These are phyloP conservation scores for Dissostichus mawsoni DNA, from an alignment of 2,113 vertebrate genomes.

Conservation along the genomic window DNA sequence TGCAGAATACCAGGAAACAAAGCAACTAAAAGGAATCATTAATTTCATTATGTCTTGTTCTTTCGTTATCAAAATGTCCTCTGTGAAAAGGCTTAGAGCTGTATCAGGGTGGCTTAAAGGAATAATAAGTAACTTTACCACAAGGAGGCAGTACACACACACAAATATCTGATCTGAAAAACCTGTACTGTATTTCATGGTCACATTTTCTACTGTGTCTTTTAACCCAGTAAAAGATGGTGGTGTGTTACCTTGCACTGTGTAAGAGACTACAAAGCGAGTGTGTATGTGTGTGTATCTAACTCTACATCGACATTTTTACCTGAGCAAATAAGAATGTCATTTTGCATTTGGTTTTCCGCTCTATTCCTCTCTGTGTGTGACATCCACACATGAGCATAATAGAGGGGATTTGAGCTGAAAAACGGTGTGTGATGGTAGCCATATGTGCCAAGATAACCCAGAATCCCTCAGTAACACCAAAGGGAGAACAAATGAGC, in stretches of 20 bases:
- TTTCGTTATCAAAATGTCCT: too few species aligned
- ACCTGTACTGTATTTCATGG: background rate
- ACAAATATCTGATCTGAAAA: slow-evolving; percentile 5
- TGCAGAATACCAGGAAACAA: too few species aligned
- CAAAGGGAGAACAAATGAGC: slow-evolving; percentile 5
- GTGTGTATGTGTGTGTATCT: background rate
- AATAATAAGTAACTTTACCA: slow-evolving; percentile 23
- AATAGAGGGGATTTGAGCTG: background rate
- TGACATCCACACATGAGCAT: slow-evolving; percentile 3
- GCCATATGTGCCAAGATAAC: background rate
- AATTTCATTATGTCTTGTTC: background rate
- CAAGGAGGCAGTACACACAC: slow-evolving; percentile 61
- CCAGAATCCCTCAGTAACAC: background rate
- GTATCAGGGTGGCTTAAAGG: background rate
- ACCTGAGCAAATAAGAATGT: slow-evolving; percentile 7
- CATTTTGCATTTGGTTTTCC: slow-evolving; percentile 5
- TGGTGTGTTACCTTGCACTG: background rate
- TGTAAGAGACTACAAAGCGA: background rate
- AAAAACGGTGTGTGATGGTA: background rate
- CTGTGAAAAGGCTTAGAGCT: background rate
- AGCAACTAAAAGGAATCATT: too few species aligned
- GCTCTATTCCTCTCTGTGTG: background rate
- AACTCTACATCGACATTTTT: background rate
- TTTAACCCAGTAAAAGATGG: background rate
- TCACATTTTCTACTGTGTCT: slow-evolving; percentile 3